Base-by-base conservation (phyloP, 2,888 invertebrate genomes). In the Atrina japonica region DNA sequence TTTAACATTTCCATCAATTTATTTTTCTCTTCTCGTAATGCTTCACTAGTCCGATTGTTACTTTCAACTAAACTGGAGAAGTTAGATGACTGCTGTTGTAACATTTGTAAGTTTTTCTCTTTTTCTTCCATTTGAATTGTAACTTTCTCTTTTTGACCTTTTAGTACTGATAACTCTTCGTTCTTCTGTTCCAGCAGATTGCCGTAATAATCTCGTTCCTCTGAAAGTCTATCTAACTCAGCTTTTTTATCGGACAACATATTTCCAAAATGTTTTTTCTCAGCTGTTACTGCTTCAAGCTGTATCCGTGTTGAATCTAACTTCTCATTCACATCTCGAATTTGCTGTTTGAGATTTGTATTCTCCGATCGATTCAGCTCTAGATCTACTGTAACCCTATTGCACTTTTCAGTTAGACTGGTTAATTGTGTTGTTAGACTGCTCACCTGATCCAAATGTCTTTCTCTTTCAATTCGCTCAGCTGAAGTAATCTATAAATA, bases 81-180 rank as follows among this genome's bases (percentile, higher is more conserved):
- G 49, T 81, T 83, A 52, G 77, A 78, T 9, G 83, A 78, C 70
- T 88, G 86, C 52, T 86, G 81, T 21, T 84, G 78, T n/a, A 89
- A 68, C 11, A 86, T 75, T 14, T 70, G 58, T 27, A 88, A 70
- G 68, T 84, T 83, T 58, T 83, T 85, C 68, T 88, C 87, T 59
- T 85, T 86, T 66, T 89, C 89, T 64, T 88, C 87, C 21, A 88
- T 72, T 71, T 87, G 86, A 9, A 85, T 70, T 5, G 74, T 78
- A 27, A 88, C 53, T 52, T 82, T 82, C 35, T 88, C 88, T 40
- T 80, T 80, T 35, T 81, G 73, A 5, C 77, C 66, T 55, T 83
- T 83, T 29, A 87, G 50, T 49, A 80, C 74, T 14, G 76, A 59
- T 11, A 87, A n/a, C 69, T 88, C 88, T 50, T 78, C 77, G 43